Conservation (phyloP, 2,113 vertebrate genomes). For the Actinemys pallida region DNA sequence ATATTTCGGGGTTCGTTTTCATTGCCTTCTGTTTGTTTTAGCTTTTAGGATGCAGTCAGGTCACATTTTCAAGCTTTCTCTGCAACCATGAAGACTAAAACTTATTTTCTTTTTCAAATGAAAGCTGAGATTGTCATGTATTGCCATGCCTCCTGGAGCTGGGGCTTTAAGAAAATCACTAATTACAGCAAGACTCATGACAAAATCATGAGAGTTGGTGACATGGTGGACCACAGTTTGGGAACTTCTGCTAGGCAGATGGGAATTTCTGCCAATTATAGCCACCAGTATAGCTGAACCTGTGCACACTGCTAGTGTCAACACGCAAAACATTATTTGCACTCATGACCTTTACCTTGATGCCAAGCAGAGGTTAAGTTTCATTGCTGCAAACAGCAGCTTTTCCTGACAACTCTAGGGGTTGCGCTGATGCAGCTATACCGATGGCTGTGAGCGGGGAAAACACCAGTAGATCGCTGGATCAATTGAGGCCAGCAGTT, state of each 20-base stretch:
- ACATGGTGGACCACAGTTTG: too few species aligned
- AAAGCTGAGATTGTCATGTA: too few species aligned
- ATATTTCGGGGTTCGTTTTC: too few species aligned
- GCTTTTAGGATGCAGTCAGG: not conserved
- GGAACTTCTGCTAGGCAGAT: too few species aligned
- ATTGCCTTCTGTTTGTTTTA: not conserved
- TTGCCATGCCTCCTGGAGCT: not conserved
- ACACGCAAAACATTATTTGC: too few species aligned
- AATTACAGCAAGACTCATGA: not conserved
- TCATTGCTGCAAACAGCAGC: too few species aligned
- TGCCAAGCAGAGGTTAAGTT: too few species aligned
- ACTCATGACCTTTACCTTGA: too few species aligned
- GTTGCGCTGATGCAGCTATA: not conserved
- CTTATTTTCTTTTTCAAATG: not conserved
- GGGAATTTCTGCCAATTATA: too few species aligned
- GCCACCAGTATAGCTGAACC: too few species aligned
- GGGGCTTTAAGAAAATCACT: not conserved
- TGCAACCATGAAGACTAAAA: not conserved
- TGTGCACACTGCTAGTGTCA: too few species aligned
- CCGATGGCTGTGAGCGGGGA: not conserved
- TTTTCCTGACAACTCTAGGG: not conserved
- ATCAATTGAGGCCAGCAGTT: not conserved
- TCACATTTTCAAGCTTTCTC: not conserved
- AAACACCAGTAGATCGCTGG: not conserved
- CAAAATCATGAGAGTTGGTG: not conserved